These are phyloP conservation scores for Lymantria monacha DNA, from an alignment of 2,888 invertebrate genomes.

Conservation along the genomic window DNA sequence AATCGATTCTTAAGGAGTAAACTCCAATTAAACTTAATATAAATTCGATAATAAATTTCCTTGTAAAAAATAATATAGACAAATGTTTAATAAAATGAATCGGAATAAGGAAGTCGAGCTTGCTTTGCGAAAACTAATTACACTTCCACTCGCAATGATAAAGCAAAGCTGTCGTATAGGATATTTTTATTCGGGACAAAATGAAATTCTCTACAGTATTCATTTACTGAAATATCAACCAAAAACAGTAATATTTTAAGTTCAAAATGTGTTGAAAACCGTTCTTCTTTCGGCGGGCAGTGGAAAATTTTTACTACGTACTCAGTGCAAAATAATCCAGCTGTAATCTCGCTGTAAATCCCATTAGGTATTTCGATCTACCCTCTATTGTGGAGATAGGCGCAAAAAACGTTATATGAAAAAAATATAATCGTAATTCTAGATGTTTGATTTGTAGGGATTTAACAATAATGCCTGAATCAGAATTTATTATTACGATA, in stretches of 20 bases:
- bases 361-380: constrained; percentile 79
- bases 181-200: constrained; percentile 80
- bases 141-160: constrained; percentile 77
- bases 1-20: too few species aligned
- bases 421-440: constrained; percentile 45
- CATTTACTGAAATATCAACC: constrained; percentile 26
- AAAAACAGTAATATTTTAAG: constrained; percentile 13
- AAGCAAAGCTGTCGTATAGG: constrained; percentile 80
- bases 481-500: constrained; percentile 42
- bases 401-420: constrained; percentile 25
- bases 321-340: constrained; percentile 75
- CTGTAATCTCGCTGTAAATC: constrained; percentile 79
- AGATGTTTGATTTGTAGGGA: constrained; percentile 51
- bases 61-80: too few species aligned
- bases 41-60: too few species aligned
- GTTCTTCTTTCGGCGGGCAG: constrained; percentile 25
- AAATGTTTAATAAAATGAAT: constrained; percentile 1
- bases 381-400: constrained; percentile 33
- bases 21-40: too few species aligned
- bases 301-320: constrained; percentile 65
- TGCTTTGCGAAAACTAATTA: constrained; percentile 79
- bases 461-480: constrained; percentile 51
- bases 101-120: constrained; percentile 58
- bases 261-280: constrained; percentile 11
- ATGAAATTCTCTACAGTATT: constrained; percentile 63